Conservation (phyloP, 2,113 vertebrate species). For the Xiphophorus couchianus region DNA sequence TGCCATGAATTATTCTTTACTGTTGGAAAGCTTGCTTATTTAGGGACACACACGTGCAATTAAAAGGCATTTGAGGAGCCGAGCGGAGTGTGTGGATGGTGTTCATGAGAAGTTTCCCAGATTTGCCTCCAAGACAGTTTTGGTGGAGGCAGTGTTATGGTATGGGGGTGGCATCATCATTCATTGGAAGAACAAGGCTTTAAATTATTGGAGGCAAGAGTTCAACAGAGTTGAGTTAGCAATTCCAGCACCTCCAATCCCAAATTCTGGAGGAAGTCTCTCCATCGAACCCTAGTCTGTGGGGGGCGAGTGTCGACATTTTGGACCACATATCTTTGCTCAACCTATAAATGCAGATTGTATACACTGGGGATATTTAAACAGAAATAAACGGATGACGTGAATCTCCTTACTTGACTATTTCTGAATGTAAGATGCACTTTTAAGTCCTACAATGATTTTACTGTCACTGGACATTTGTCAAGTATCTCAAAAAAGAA, state of each 20-base stretch:
- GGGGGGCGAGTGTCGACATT: background rate
- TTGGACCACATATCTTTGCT: background rate
- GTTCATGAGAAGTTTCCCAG: no score
- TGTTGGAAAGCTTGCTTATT: background rate
- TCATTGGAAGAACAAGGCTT: background rate
- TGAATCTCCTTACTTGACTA: background rate
- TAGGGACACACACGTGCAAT: background rate
- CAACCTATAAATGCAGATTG: background rate
- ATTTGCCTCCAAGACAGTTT: no score
- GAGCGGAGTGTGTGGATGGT: background rate
- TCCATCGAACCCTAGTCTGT: no score
- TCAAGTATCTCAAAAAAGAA: background rate
- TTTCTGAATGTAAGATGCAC: background rate
- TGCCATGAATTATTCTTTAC: background rate
- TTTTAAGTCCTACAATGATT: background rate
- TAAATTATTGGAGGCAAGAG: background rate
- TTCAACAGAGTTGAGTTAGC: background rate
- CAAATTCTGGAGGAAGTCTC: no score
- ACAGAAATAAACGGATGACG: background rate
- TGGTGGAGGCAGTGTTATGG: background rate
- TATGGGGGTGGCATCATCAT: background rate
- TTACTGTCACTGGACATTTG: background rate
- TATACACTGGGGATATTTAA: background rate
- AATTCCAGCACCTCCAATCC: background rate
- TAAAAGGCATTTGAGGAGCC: background rate